A percentile compares a stretch with the other conserved stretches of the same genome.
These are phyloP conservation scores for Oncopeltus fasciatus DNA, from an alignment of 1,140 invertebrate genomes.

Conservation along the genomic window DNA sequence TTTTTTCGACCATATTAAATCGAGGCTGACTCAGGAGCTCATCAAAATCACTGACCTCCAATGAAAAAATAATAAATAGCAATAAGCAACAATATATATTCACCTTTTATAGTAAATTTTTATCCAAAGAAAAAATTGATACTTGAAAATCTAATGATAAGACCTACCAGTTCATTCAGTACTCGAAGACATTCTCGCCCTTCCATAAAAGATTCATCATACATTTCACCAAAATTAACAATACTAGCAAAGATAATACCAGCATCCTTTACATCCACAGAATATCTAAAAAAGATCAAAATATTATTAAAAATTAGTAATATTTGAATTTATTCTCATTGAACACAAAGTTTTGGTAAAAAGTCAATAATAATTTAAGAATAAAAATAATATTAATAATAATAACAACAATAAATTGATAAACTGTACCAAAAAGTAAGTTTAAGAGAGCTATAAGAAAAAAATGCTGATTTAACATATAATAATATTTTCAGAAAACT, in stretches of 20 bases:
- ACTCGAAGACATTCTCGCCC: conserved; percentile 86
- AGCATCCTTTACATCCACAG: conserved; percentile 83
- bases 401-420: neutral
- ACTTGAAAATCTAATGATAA: neutral
- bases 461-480: no score
- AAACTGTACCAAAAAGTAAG: no score
- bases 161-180: conserved; percentile 68
- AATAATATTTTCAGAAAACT: no score
- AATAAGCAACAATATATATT: neutral
- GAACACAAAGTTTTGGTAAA: neutral
- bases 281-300: conserved; percentile 53
- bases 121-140: no score
- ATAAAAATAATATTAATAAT: neutral
- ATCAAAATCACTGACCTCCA: conserved; percentile 72
- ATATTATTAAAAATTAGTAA: neutral
- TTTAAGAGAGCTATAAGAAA: no score
- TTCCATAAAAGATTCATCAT: conserved; percentile 85
- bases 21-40: conserved; percentile 68
- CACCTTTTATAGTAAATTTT: no score
- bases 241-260: conserved; percentile 91
- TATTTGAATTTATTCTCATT: neutral
- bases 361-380: neutral
- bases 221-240: conserved; percentile 90
- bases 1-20: conserved; percentile 87
- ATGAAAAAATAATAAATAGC: conserved; percentile 23